Percentiles rank a stretch among this genome's conserved stretches.
Conservation (phyloP, 1,140 invertebrate genomes). For the Leptinotarsa lineolata region DNA sequence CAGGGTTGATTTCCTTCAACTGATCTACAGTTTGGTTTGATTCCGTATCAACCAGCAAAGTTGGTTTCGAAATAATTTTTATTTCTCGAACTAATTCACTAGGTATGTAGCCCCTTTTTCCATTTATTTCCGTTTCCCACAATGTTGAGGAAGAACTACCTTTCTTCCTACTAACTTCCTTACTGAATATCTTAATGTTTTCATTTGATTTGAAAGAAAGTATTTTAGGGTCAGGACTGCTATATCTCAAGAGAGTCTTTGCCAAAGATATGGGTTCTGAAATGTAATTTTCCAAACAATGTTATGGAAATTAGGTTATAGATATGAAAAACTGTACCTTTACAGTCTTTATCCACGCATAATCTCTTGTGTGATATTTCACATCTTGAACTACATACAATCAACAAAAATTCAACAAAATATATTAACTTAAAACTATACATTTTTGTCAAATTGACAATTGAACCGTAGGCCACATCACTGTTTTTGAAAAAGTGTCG, state of each 20-base stretch:
- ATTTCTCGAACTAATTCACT: slow-evolving; percentile 59
- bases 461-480: slow-evolving; percentile 57
- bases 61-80: slow-evolving; percentile 56
- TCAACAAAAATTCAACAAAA: slow-evolving; percentile 54
- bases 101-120: slow-evolving; percentile 71
- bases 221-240: slow-evolving; percentile 61
- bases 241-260: slow-evolving; percentile 64
- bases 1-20: slow-evolving; percentile 37
- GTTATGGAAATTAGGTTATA: slow-evolving; percentile 23
- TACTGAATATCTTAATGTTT: slow-evolving; percentile 71
- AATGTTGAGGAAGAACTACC: slow-evolving; percentile 67
- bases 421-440: slow-evolving; percentile 56
- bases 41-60: slow-evolving; percentile 59
- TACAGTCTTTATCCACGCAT: slow-evolving; percentile 66
- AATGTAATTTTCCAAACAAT: slow-evolving; percentile 51
- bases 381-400: slow-evolving; percentile 37
- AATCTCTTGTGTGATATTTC: slow-evolving; percentile 64
- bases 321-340: slow-evolving; percentile 57
- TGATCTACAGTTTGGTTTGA: slow-evolving; percentile 37
- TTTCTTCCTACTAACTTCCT: slow-evolving; percentile 71
- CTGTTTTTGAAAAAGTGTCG: slow-evolving; percentile 35
- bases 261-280: slow-evolving; percentile 69
- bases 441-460: slow-evolving; percentile 59
- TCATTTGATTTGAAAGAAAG: slow-evolving; percentile 67
- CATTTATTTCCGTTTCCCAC: slow-evolving; percentile 75